Evolutionary conservation across 1,140 invertebrate species (phyloP), one percentile per base, ranked within the genome.

Genomic region (Drosophila nannoptera): DNA sequence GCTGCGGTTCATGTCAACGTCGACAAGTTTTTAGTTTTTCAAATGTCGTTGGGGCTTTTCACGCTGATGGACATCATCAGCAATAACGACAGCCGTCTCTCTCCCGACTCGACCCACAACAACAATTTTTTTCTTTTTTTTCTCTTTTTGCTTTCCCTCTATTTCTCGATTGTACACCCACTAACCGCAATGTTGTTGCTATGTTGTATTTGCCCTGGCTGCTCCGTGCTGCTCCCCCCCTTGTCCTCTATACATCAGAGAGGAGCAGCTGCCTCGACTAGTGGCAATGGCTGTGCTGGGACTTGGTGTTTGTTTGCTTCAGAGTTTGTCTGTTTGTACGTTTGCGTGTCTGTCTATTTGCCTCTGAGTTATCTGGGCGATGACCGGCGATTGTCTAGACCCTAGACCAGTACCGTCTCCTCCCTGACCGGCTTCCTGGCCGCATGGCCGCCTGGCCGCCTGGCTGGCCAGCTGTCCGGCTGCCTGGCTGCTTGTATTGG

Each of bases 1-100:
- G 42, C 54, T 64, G 71, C 60, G 64, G 63, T 72, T 74, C 78
- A 50, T 63, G 60, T 77, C 62, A 76, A 78, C 76, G 67, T 70
- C 74, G 69, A 61, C 74, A 66, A 76, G 61, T 83, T 83, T 83
- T 78, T 84, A 84, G 76, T 83, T 81, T 75, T 84, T 73, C 72
- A 80, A 86, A 86, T 80, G 81, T 84, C 78, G 78, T 73, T 83
- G 71, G 75, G 69, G 69, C 73, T 84, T 84, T 83, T 83, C 80
- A 84, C 65, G 73, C 73, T 83, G 78, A 83, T 84, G 78, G 78
- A 83, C 78, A 83, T 67, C 69, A 66, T 48, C 45, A 54, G 66
- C 70, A 63, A 59, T 58, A 58, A 45, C 40, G 11, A 32, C 48
- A 48, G 31, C 42, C 11, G 22, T n/a, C 31, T 14, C 5, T n/a